Percentiles rank a stretch among this genome's conserved stretches.
phyloP scores from a whole-genome alignment of 2,113 vertebrate species.

The Pipra filicauda region DNA sequence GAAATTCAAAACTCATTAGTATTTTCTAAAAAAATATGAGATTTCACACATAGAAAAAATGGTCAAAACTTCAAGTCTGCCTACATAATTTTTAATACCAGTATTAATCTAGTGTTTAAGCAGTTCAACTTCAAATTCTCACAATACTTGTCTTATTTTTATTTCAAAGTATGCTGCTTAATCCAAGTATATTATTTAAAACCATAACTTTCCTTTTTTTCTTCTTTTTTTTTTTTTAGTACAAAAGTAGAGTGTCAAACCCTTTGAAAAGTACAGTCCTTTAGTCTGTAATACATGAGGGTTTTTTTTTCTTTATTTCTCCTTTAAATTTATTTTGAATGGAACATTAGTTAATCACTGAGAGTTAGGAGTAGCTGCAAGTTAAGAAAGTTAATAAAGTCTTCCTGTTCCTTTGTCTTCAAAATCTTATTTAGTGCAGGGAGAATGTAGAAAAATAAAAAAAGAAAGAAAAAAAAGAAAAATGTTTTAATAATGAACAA shows the following conservation, averaged over 20 bases:
- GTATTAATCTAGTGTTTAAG: background rate
- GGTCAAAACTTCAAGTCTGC: background rate
- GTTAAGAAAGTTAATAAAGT: background rate
- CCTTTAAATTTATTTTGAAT: background rate
- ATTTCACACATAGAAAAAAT: background rate
- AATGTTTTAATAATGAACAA: background rate
- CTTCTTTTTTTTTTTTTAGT: background rate
- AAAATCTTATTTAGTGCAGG: background rate
- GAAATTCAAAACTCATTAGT: background rate
- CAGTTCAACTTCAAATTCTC: background rate
- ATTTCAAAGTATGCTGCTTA: background rate
- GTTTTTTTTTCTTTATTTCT: background rate
- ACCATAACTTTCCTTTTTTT: accelerated
- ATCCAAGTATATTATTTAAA: background rate
- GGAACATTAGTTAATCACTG: background rate
- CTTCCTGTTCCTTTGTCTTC: background rate
- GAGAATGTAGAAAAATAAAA: background rate
- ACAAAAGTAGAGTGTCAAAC: background rate
- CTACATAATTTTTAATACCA: background rate
- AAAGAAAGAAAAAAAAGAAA: background rate
- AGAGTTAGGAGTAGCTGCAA: background rate
- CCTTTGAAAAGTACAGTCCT: background rate
- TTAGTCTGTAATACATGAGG: background rate
- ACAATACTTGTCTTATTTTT: background rate
- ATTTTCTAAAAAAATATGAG: background rate